A percentile compares a stretch with the other conserved stretches of the same genome.
phyloP scores from a whole-genome alignment of 2,888 invertebrate species.

The Caenorhabditis wallacei region DNA sequence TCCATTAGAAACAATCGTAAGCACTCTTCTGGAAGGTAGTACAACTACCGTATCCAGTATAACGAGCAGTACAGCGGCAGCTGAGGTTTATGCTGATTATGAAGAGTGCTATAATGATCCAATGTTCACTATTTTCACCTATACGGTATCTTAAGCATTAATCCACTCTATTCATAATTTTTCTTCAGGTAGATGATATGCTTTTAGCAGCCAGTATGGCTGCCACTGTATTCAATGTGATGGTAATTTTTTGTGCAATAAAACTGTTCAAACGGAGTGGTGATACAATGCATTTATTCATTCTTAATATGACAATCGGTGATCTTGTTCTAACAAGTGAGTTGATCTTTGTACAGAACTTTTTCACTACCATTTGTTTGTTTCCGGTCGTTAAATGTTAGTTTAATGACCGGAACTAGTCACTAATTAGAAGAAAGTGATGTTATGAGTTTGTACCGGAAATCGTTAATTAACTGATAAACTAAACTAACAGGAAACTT shows the following conservation, averaged over 20 bases:
- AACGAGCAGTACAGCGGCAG: slow-evolving; percentile 18
- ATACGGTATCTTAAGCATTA: slow-evolving; percentile 70
- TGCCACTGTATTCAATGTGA: slow-evolving; percentile 82
- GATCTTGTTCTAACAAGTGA: slow-evolving; percentile 82
- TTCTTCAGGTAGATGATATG: slow-evolving; percentile 80
- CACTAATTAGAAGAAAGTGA: not conserved
- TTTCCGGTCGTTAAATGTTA: not conserved
- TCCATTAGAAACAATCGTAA: slow-evolving; percentile 45
- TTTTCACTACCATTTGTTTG: not conserved
- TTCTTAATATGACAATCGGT: slow-evolving; percentile 82
- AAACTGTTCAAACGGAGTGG: slow-evolving; percentile 79
- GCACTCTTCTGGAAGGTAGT: slow-evolving; percentile 29
- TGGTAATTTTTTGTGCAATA: slow-evolving; percentile 83
- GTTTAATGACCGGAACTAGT: not conserved
- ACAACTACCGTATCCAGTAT: slow-evolving; percentile 24
- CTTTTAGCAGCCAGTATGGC: slow-evolving; percentile 82
- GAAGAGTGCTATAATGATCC: slow-evolving; percentile 77
- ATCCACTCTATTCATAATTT: not conserved
- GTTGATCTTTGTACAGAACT: not conserved
- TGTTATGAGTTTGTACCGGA: not conserved
- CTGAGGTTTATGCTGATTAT: slow-evolving; percentile 33
- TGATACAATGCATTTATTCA: slow-evolving; percentile 83
- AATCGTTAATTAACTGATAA: not conserved
- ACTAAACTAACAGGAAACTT: no score
- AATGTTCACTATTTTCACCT: slow-evolving; percentile 77